Conservation (phyloP, 1,140 invertebrate species). For the Trialeurodes vaporariorum region DNA sequence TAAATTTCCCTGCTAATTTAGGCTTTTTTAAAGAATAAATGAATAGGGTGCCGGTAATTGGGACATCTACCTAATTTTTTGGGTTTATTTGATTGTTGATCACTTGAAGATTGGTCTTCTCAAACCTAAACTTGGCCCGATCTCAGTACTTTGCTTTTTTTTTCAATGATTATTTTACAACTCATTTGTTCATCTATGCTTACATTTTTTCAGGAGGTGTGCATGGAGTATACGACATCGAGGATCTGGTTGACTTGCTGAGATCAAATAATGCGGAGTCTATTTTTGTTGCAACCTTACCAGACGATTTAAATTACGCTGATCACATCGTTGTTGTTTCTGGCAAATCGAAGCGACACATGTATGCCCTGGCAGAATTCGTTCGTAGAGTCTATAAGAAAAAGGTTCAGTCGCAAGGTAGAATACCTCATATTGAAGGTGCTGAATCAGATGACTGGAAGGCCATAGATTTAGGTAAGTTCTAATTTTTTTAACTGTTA, state of each 20-base stretch:
- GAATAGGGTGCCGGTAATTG: too few relatives aligned
- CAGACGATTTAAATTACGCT: constrained; percentile 61
- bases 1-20: too few relatives aligned
- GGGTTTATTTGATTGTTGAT: not conserved
- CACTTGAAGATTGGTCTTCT: not conserved
- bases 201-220: constrained; percentile 49
- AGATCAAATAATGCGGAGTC: constrained; percentile 62
- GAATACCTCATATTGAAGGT: constrained; percentile 64
- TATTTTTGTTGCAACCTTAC: constrained; percentile 68
- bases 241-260: constrained; percentile 68
- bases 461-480: constrained; percentile 73
- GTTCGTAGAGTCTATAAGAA: constrained; percentile 66
- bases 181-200: constrained; percentile 6
- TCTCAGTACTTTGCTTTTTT: constrained; percentile 13
- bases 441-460: constrained; percentile 65
- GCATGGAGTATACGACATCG: constrained; percentile 72
- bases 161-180: not conserved
- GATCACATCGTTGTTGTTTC: constrained; percentile 70
- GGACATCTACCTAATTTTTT: not conserved
- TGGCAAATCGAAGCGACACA: constrained; percentile 58
- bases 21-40: too few relatives aligned
- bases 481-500: not conserved
- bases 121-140: constrained; percentile 11
- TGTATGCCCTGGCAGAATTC: constrained; percentile 59
- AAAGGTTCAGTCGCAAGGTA: constrained; percentile 45